A percentile compares a stretch with the other conserved stretches of the same genome.
phyloP scores from a whole-genome alignment of 2,113 vertebrate species.

The Cynocephalus volans region DNA sequence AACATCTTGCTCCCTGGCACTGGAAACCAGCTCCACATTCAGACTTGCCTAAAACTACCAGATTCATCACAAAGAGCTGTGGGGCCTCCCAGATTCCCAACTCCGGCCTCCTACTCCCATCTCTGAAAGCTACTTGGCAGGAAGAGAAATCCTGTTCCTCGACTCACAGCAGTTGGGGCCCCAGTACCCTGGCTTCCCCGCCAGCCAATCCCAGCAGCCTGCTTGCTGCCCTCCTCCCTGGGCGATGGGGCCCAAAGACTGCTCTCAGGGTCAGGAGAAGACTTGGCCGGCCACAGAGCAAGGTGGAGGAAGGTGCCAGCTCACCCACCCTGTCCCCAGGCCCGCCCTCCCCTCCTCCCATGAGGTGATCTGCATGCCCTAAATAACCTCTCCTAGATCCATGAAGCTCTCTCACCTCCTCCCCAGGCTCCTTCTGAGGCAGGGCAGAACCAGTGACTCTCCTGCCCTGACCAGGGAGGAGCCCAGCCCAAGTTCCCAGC shows the following conservation, averaged over 20 bases:
- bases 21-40: constrained; percentile 59
- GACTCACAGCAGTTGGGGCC: constrained; percentile 81
- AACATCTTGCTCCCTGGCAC: constrained; percentile 49
- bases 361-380: not conserved
- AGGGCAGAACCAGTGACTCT: constrained; percentile 47
- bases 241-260: constrained; percentile 81
- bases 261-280: constrained; percentile 81
- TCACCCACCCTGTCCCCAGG: constrained; percentile 26
- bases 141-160: constrained; percentile 82
- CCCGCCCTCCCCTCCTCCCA: not conserved
- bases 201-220: constrained; percentile 82
- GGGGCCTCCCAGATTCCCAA: constrained; percentile 78
- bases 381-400: constrained; percentile 41
- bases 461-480: not conserved
- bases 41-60: constrained; percentile 72
- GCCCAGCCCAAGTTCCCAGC: constrained; percentile 74
- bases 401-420: not conserved
- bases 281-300: constrained; percentile 55
- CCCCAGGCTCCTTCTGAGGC: not conserved
- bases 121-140: constrained; percentile 81
- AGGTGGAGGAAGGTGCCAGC: constrained; percentile 78
- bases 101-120: constrained; percentile 80
- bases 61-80: constrained; percentile 73
- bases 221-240: constrained; percentile 81
- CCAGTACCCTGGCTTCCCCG: constrained; percentile 78